phyloP scores from a whole-genome alignment of 2,113 vertebrate genomes.

The Leucoraja erinaceus region DNA sequence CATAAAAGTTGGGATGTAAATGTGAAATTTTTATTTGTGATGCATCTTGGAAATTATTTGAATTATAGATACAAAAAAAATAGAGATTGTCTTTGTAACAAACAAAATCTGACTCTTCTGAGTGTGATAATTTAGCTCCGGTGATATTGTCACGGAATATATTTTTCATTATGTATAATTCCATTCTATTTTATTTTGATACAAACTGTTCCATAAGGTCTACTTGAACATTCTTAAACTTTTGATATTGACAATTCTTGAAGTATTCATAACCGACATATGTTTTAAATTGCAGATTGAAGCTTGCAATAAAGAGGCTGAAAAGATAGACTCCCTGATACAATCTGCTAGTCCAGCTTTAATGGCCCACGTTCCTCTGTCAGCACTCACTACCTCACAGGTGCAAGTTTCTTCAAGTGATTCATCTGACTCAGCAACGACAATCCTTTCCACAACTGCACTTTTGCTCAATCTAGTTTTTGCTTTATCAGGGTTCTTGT shows the following conservation, averaged over 20 bases:
- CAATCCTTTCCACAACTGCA: conserved; percentile 40
- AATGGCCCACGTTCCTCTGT: conserved; percentile 81
- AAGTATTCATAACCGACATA: neutral
- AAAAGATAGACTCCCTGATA: conserved; percentile 94
- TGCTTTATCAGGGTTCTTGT: conserved; percentile 36
- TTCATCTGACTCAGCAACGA: conserved; percentile 51
- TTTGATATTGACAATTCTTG: neutral
- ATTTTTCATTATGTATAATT: neutral
- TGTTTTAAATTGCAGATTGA: conserved; percentile 66
- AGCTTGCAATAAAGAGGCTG: conserved; percentile 93
- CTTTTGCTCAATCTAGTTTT: conserved; percentile 51
- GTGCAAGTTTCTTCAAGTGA: conserved; percentile 67
- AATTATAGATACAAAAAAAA: neutral
- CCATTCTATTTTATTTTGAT: neutral
- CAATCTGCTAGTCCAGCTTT: conserved; percentile 88
- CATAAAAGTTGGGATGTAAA: neutral
- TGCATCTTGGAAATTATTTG: neutral
- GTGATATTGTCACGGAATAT: neutral
- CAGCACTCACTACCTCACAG: conserved; percentile 79
- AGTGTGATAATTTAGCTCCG: neutral
- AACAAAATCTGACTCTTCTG: neutral
- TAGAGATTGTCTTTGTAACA: neutral
- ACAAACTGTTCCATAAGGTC: neutral
- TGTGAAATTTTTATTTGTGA: neutral
- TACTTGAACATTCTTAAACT: neutral